These are phyloP conservation scores for Enteromius radiatus DNA, from an alignment of 2,797 vertebrate species.

Conservation along the genomic window DNA sequence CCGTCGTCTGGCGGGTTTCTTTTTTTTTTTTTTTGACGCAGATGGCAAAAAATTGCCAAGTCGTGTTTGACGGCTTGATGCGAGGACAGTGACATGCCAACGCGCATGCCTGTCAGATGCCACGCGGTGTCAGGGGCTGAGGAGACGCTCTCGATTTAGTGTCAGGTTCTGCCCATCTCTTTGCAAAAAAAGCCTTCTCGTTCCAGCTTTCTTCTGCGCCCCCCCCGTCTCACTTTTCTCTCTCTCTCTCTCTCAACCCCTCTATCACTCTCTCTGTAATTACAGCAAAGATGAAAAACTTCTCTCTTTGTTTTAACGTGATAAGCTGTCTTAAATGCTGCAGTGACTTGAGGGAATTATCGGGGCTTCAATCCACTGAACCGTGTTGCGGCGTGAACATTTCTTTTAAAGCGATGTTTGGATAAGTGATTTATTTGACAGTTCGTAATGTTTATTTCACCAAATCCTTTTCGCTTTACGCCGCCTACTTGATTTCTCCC, in stretches of 20 bases:
- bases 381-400: slow-evolving; percentile 47
- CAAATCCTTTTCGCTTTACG: slow-evolving; percentile 53
- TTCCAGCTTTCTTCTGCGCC: slow-evolving; percentile 65
- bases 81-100: slow-evolving; percentile 80
- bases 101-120: slow-evolving; percentile 78
- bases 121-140: slow-evolving; percentile 61
- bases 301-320: slow-evolving; percentile 67
- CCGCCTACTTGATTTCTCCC: slow-evolving; percentile 53
- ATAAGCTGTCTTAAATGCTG: slow-evolving; percentile 65
- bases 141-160: slow-evolving; percentile 62
- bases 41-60: slow-evolving; percentile 75
- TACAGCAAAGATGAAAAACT: slow-evolving; percentile 65
- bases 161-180: slow-evolving; percentile 65
- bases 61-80: slow-evolving; percentile 72
- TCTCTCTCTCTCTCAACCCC: slow-evolving; percentile 63
- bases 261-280: slow-evolving; percentile 71
- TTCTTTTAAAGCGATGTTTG: slow-evolving; percentile 58
- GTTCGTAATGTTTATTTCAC: slow-evolving; percentile 61
- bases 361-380: slow-evolving; percentile 55
- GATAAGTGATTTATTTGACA: slow-evolving; percentile 63
- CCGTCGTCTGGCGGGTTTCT: slow-evolving; percentile 68
- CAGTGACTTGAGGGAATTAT: slow-evolving; percentile 65
- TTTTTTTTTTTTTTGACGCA: slow-evolving; percentile 74
- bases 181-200: slow-evolving; percentile 43
- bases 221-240: slow-evolving; percentile 34